Base-by-base conservation (phyloP, 37 sponge, comb jelly and placozoan species). In the Lycopodina hypogea region DNA sequence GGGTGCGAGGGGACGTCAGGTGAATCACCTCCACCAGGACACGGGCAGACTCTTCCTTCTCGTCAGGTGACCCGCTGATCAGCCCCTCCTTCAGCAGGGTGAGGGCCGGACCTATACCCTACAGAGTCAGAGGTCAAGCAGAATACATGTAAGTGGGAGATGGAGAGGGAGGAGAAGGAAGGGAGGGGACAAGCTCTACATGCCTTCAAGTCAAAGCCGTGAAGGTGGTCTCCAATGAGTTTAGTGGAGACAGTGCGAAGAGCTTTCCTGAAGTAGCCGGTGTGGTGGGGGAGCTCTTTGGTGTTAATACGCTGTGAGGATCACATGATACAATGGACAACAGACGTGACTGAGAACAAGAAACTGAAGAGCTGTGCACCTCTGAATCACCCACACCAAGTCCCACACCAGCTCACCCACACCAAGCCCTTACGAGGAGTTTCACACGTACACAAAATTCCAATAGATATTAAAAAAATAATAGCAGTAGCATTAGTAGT, bases 11-110 rank as follows among this genome's bases (percentile, higher is more conserved):
- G 0, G 92, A 83, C 30, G 99, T 78, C 19, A 93, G 81, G 12
- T 82, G 75, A 40, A 98, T 93, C n/a, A 96, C 88, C 35, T 90
- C 82, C 17, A 87, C 83, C 2, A 98, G 83, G 23, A 89, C 89
- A 32, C 79, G 59, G 28, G 97, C 94, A 24, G 94, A 88, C 80
- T 95, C 89, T 63, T 98, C 96, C 69, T 95, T 95, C 77, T 93
- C 85, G 29, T 95, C 99, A 0, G 89, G 94, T 50, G 87, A 83
- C 18, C 99, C 96, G 37, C 81, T 84, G 42, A 97, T 80, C 21
- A 97, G 78, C 3, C 95, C 94, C 71, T 97, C 97, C 51, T 94
- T 92, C 41, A 90, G 84, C 48, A 97, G 52, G 1, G 80, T 70
- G 3, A 97, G 66, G 17, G 83, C 69, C 41, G 95, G 90, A 15